phyloP scores from a whole-genome alignment of 1,140 invertebrate species.

The Diuraphis noxia region DNA sequence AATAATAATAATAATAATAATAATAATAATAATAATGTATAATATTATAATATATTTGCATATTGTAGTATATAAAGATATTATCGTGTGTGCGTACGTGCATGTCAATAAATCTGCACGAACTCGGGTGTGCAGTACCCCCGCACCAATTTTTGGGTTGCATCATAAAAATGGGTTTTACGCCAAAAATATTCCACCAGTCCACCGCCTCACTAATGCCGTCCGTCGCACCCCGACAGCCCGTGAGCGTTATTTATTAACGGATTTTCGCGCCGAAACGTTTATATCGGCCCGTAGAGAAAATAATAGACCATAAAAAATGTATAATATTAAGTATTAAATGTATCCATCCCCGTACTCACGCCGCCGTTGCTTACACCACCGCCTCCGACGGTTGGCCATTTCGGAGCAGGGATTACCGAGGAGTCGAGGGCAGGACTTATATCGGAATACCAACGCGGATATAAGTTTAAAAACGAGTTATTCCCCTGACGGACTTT shows the following conservation, averaged over 20 bases:
- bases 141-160: neutral
- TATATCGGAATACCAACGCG: neutral
- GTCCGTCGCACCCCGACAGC: neutral
- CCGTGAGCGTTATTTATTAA: slow-evolving; percentile 24
- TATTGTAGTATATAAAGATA: neutral
- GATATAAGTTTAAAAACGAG: slow-evolving; percentile 36
- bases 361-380: neutral
- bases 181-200: neutral
- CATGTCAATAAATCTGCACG: slow-evolving; percentile 5
- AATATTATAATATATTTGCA: neutral
- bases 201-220: neutral
- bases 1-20: no score
- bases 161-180: slow-evolving; percentile 19
- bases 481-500: slow-evolving; percentile 44
- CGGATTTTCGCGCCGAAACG: slow-evolving; percentile 32
- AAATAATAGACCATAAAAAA: slow-evolving; percentile 47
- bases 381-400: neutral
- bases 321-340: slow-evolving; percentile 45
- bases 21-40: no score
- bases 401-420: neutral
- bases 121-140: neutral
- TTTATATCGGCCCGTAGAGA: slow-evolving; percentile 30
- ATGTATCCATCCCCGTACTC: neutral
- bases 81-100: neutral
- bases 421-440: slow-evolving; percentile 16